A percentile compares a stretch with the other conserved stretches of the same genome.
Conservation (phyloP, 1,140 invertebrate species). For the Drosophila sechellia region DNA sequence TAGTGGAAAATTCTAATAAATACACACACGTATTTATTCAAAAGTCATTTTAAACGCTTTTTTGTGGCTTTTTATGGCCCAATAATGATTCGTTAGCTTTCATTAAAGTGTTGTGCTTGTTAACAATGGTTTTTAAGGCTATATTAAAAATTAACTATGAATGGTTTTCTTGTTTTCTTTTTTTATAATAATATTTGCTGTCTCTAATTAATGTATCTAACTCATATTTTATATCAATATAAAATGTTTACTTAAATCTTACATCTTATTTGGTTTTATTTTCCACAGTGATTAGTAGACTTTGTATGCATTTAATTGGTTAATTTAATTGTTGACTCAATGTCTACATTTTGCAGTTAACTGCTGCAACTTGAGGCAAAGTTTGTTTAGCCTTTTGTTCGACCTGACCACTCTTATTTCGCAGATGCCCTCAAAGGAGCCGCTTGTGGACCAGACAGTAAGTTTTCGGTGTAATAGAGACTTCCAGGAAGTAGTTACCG, state of each 20-base stretch:
- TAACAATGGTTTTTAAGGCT: not conserved
- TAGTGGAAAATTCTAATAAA: not conserved
- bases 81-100: too few species aligned
- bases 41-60: too few species aligned
- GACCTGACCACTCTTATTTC: not conserved
- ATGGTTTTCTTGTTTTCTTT: too few species aligned
- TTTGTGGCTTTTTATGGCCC: too few species aligned
- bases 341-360: conserved; percentile 15
- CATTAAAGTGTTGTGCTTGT: not conserved
- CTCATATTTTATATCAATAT: too few species aligned
- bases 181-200: too few species aligned
- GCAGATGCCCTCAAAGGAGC: conserved; percentile 8
- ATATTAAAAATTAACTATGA: too few species aligned
- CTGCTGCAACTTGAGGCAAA: conserved; percentile 4
- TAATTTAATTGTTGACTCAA: conserved; percentile 5
- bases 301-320: not conserved
- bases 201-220: too few species aligned
- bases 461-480: conserved; percentile 50
- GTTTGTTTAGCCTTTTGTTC: not conserved
- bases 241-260: too few species aligned
- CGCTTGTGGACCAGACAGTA: conserved; percentile 1
- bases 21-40: not conserved
- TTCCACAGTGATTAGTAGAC: too few species aligned
- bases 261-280: too few species aligned
- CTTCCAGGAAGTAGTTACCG: conserved; percentile 73